Evolutionary conservation across 2,113 vertebrate genomes (phyloP).

Genomic region (Oryzias woworae): DNA sequence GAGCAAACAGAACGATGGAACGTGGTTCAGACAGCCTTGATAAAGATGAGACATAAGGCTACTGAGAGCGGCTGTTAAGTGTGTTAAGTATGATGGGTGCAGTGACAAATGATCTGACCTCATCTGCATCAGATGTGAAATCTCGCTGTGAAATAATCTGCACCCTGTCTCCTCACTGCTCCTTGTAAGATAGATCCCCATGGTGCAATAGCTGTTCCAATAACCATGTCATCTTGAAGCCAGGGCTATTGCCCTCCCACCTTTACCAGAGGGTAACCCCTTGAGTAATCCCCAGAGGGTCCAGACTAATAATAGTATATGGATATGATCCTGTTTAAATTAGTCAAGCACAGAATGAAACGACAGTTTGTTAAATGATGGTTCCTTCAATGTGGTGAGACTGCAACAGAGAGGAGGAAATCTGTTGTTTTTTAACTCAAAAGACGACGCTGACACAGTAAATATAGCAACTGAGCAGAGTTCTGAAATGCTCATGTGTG

Average conservation of each 20-base stretch:
- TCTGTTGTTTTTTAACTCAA: slow-evolving; percentile 12
- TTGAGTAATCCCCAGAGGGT: slow-evolving; percentile 55
- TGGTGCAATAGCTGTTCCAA: slow-evolving; percentile 58
- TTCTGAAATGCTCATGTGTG: slow-evolving; percentile 71
- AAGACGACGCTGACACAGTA: slow-evolving; percentile 13
- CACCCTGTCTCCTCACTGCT: slow-evolving; percentile 35
- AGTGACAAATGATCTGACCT: slow-evolving; percentile 67
- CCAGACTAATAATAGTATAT: slow-evolving; percentile 65
- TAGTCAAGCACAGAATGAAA: slow-evolving; percentile 67
- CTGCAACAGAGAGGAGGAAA: slow-evolving; percentile 1
- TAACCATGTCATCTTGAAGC: slow-evolving; percentile 67
- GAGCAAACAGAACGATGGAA: slow-evolving; percentile 19
- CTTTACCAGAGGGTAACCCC: slow-evolving; percentile 63
- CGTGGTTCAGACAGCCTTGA: slow-evolving; percentile 8
- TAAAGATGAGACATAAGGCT: slow-evolving; percentile 28
- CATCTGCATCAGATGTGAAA: slow-evolving; percentile 50
- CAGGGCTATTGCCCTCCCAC: slow-evolving; percentile 67
- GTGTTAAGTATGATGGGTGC: slow-evolving; percentile 64
- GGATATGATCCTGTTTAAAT: slow-evolving; percentile 61
- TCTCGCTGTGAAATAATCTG: slow-evolving; percentile 43
- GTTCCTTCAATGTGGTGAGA: slow-evolving; percentile 21
- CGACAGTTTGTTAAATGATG: slow-evolving; percentile 61
- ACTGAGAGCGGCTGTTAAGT: slow-evolving; percentile 56
- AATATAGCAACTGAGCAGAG: slow-evolving; percentile 57
- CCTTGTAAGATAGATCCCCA: slow-evolving; percentile 61